phyloP scores from a whole-genome alignment of 2,113 vertebrate genomes.

The Enhydra lutris region DNA sequence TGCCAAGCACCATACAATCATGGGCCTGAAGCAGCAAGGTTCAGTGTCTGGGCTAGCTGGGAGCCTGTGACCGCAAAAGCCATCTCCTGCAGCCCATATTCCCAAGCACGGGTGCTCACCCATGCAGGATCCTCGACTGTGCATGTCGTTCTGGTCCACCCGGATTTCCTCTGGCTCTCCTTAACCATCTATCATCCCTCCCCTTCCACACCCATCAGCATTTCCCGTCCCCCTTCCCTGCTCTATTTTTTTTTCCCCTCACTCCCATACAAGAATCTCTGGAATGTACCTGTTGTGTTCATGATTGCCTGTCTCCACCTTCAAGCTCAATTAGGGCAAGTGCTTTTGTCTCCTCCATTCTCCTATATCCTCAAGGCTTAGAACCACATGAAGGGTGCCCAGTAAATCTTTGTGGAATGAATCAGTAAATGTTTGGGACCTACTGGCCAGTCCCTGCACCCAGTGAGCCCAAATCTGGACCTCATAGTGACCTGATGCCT shows the following conservation, averaged over 20 bases:
- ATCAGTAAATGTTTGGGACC: not conserved
- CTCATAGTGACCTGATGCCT: not conserved
- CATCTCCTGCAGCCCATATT: not conserved
- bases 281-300: not conserved
- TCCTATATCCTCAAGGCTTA: not conserved
- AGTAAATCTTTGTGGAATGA: not conserved
- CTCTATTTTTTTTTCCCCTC: too few species aligned
- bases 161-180: not conserved
- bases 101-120: not conserved
- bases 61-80: not conserved
- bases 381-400: too few species aligned
- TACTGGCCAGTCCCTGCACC: not conserved
- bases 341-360: not conserved
- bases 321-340: not conserved
- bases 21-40: not conserved
- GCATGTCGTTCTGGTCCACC: too few species aligned
- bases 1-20: not conserved
- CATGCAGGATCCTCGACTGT: not conserved
- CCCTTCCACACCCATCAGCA: not conserved
- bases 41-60: not conserved
- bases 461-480: not conserved
- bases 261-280: not conserved
- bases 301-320: not conserved
- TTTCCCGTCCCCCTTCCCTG: not conserved
- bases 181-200: not conserved